Evolutionary conservation across 1,140 invertebrate genomes (phyloP), one percentile per base, ranked within the genome.

Genomic region (Heliconius hewitsoni): DNA sequence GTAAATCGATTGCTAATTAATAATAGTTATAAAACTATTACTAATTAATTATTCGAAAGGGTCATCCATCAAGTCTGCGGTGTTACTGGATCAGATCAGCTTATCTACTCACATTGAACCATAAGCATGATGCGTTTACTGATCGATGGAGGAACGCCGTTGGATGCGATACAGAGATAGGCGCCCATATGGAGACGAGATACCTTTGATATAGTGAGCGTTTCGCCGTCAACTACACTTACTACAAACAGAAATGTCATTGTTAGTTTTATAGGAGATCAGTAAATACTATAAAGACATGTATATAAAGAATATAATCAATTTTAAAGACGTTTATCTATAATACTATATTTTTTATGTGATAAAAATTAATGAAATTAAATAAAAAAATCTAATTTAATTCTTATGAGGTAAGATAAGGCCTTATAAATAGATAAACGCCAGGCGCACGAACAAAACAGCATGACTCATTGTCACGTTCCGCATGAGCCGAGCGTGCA

Each of bases 71-170:
- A 71, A 46, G 60, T 42, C 37, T 46, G 9, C 37, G n/a, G 37
- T 4, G 30, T 75, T 75, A 42, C 3, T 27, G 74, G 74, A 76
- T 70, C 60, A 76, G 34, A 16, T 23, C 13, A 39, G 74, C 73
- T 74, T 76, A 71, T 77, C 42, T 71, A 89, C 89, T 91, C 78
- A 91, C 89, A 91, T 83, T 91, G 89, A 76, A 91, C 89, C 89
- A 91, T 91, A 52, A 90, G 85, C 87, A 90, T 87, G 82, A 90
- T 89, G 75, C 88, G 85, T 80, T 91, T 91, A 76, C 89, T 91
- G 82, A 91, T 90, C 46, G 89, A 91, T 70, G 89, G 89, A 46
- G 89, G 89, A 83, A 90, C 89, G 55, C 86, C 87, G 83, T 90
- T 90, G 71, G 89, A 90, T 3, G 89, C 89, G 73, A 90, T 90